Percentiles rank a stretch among this genome's conserved stretches.
These are phyloP conservation scores for Premnoplex brunnescens DNA, from an alignment of 2,797 vertebrate genomes.

Conservation along the genomic window DNA sequence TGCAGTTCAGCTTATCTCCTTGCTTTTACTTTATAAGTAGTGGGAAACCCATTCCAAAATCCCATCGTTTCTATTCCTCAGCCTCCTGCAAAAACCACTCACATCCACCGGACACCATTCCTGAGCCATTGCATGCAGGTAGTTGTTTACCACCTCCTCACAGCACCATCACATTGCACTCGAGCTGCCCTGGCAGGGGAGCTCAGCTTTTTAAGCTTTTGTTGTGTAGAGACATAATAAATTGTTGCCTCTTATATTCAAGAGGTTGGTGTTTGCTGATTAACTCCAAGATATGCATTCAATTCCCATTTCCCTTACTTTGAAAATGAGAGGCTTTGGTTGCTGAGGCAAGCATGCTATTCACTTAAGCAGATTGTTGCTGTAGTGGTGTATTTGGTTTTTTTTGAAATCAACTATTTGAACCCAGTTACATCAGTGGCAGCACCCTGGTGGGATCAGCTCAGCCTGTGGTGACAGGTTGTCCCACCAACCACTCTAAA, in stretches of 20 bases:
- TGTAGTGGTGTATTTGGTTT: not conserved
- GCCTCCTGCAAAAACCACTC: not conserved
- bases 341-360: not conserved
- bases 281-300: not conserved
- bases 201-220: constrained; percentile 5
- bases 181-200: not conserved
- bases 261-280: not conserved
- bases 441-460: not conserved
- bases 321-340: not conserved
- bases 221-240: constrained; percentile 11
- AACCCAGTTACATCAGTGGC: not conserved
- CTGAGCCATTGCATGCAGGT: not conserved
- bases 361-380: not conserved
- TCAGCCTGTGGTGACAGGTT: not conserved
- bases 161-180: not conserved
- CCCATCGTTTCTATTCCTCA: not conserved
- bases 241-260: not conserved
- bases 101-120: not conserved
- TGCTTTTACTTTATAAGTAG: not conserved
- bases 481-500: not conserved
- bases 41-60: not conserved
- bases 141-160: not conserved
- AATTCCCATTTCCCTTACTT: not conserved
- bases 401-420: not conserved
- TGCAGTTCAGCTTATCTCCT: not conserved